A percentile compares a stretch with the other conserved stretches of the same genome.
These are phyloP conservation scores for Saimiri boliviensis DNA, from an alignment of 2,113 vertebrate species.

Conservation along the genomic window DNA sequence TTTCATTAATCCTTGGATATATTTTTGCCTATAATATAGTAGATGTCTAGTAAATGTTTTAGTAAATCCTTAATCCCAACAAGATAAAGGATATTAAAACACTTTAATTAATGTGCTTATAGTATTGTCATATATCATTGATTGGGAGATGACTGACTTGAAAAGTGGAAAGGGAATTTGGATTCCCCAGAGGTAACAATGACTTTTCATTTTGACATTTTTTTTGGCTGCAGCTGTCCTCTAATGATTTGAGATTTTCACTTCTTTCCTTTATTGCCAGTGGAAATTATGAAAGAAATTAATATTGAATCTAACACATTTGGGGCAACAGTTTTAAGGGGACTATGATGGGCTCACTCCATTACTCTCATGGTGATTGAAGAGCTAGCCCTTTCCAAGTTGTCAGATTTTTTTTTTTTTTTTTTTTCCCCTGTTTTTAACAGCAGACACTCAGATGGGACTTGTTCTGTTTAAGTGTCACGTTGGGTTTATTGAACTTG, in stretches of 20 bases:
- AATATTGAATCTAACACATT: neutral
- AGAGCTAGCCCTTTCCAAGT: neutral
- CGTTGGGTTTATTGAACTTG: conserved; percentile 21
- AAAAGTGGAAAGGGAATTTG: neutral
- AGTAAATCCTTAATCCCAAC: neutral
- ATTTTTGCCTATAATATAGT: neutral
- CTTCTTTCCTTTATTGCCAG: neutral
- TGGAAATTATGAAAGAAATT: conserved; percentile 29
- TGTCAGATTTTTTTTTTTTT: neutral
- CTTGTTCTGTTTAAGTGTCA: conserved; percentile 34
- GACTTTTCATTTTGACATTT: neutral
- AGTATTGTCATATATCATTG: neutral
- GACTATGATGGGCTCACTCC: neutral
- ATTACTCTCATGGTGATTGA: neutral
- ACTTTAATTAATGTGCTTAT: neutral
- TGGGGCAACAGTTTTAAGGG: neutral
- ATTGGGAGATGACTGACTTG: neutral
- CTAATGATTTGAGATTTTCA: neutral
- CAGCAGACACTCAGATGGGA: neutral
- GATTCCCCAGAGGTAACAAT: neutral
- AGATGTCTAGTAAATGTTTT: neutral
- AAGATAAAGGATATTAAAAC: neutral
- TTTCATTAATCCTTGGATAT: neutral
- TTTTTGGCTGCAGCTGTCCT: neutral
- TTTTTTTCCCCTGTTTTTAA: neutral